These are phyloP conservation scores for Zygothrica quintamaculata DNA, from an alignment of 2,888 invertebrate genomes.

Conservation along the genomic window DNA sequence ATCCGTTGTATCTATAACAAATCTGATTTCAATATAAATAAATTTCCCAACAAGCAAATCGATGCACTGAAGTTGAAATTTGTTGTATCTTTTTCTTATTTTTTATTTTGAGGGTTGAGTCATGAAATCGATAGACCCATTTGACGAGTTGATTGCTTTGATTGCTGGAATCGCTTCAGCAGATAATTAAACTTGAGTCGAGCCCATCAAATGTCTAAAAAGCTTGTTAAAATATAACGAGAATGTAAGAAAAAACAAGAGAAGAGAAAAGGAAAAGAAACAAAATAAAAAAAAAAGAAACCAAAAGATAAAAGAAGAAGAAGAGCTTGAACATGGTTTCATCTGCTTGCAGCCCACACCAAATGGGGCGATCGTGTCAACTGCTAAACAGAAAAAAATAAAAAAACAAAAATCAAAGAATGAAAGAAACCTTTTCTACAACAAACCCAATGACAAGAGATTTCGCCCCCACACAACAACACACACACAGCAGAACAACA, in stretches of 20 bases:
- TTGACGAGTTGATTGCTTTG: constrained; percentile 52
- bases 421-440: constrained; percentile 36
- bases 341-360: constrained; percentile 40
- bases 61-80: too few relatives aligned
- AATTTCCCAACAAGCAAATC: neutral
- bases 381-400: constrained; percentile 15
- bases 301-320: constrained; percentile 7
- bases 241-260: constrained; percentile 10
- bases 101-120: constrained; percentile 20
- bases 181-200: constrained; percentile 34
- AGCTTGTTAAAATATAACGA: constrained; percentile 54
- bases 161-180: constrained; percentile 28
- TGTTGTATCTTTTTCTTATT: constrained; percentile 6
- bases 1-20: too few relatives aligned
- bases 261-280: constrained; percentile 4
- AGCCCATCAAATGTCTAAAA: constrained; percentile 46
- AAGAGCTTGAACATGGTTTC: constrained; percentile 19
- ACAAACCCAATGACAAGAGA: constrained; percentile 48
- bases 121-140: constrained; percentile 45
- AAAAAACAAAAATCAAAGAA: too few relatives aligned
- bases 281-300: constrained; percentile 8
- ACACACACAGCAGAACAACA: constrained; percentile 8
- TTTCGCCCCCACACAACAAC: constrained; percentile 51
- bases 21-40: too few relatives aligned
- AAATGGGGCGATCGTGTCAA: constrained; percentile 46